Base-by-base conservation (phyloP, 2,113 vertebrate genomes). In the Megaleporinus macrocephalus region DNA sequence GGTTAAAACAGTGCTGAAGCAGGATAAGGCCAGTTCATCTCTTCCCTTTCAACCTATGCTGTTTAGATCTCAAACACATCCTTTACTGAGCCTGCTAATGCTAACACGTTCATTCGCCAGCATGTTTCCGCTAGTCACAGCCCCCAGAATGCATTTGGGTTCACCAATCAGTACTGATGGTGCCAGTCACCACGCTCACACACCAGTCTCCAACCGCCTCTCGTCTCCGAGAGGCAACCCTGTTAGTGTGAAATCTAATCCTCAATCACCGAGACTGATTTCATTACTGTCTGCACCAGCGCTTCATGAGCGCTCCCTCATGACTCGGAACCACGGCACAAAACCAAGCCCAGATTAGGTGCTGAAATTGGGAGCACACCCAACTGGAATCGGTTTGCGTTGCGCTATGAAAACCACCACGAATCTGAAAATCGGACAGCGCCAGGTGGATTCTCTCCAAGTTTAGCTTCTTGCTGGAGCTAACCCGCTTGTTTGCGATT, bases 241-340 rank as follows among this genome's bases (percentile, higher is more conserved):
- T 20, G 51, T 83, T 30, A 53, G 88, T 86, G 88, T 89, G 86
- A 86, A 88, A 88, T 90, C 88, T 90, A 92, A 91, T 92, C 91
- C 88, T 89, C 91, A 89, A 89, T 91, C 91, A 87, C 83, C 80
- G 86, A 79, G 87, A 86, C 83, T 91, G 78, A 89, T 90, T 91
- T 90, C 83, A 89, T 91, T 86, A 83, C 62, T 86, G 82, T 11
- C 83, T 89, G 89, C 86, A 86, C 83, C 78, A 49, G 82, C 24
- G 87, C 86, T 88, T 90, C 87, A 81, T 62, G 73, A 75, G 79
- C 82, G 76, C 83, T 83, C 83, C 86, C 88, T 85, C 74, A 91
- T 75, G 84, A 82, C 74, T 26, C 59, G 85, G 76, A 27, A 70
- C 78, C 76, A 78, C 30, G 20, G 70, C 70, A 88, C 79, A 89